phyloP scores from a whole-genome alignment of 2,797 vertebrate species.

The Chelonia mydas region DNA sequence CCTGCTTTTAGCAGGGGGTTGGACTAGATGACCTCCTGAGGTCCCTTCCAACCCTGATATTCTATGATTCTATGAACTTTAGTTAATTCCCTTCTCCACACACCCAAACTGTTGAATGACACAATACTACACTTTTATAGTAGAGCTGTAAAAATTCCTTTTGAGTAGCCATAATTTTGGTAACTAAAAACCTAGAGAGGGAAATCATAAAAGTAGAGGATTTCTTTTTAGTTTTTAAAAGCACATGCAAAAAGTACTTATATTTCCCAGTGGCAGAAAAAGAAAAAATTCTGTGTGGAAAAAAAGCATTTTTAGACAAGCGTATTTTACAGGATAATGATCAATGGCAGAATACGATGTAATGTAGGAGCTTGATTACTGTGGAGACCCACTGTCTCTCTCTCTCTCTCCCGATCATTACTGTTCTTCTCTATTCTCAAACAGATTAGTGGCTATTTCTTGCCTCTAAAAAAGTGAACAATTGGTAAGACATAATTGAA shows the following conservation, averaged over 20 bases:
- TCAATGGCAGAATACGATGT: not conserved
- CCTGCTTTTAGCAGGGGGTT: too few relatives aligned
- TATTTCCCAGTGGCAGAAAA: slow-evolving; percentile 5
- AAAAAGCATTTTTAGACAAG: not conserved
- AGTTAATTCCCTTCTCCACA: not conserved
- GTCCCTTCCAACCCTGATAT: too few relatives aligned
- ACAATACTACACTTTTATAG: not conserved
- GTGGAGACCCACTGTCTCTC: not conserved
- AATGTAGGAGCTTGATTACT: not conserved
- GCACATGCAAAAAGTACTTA: not conserved
- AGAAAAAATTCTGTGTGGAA: not conserved
- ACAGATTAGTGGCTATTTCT: slow-evolving; percentile 19
- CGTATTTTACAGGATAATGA: not conserved
- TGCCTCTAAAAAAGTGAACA: slow-evolving; percentile 15
- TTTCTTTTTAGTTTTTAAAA: slow-evolving; percentile 25
- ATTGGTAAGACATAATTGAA: slow-evolving; percentile 31
- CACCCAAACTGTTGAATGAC: not conserved
- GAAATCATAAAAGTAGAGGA: not conserved
- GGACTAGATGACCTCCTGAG: too few relatives aligned
- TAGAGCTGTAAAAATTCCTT: not conserved
- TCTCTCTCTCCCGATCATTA: not conserved
- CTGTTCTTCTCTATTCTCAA: not conserved
- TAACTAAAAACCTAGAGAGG: not conserved
- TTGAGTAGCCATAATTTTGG: not conserved
- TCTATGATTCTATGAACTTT: not conserved